Evolutionary conservation across 2,113 vertebrate genomes (phyloP).

Genomic region (Trochalopteron elliotii): DNA sequence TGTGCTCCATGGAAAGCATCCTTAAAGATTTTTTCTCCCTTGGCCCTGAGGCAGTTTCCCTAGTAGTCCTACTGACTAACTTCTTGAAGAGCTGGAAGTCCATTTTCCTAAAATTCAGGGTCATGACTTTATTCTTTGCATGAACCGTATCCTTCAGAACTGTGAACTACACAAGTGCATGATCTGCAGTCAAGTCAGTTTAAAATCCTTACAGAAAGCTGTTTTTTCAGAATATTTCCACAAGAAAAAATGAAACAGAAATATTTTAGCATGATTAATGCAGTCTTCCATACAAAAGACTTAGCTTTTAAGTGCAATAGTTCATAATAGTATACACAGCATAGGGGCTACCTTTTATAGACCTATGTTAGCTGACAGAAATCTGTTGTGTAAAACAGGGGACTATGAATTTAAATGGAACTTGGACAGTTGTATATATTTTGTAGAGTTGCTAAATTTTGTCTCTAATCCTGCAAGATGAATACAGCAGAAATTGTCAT

Average conservation of each 20-base stretch:
- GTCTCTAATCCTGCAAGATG: neutral
- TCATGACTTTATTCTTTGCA: neutral
- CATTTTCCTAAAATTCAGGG: neutral
- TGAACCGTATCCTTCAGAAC: neutral
- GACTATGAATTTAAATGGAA: neutral
- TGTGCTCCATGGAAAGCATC: neutral
- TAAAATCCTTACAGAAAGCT: neutral
- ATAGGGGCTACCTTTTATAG: neutral
- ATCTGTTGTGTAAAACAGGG: neutral
- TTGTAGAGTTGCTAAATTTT: neutral
- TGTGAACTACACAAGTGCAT: neutral
- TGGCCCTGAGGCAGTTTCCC: neutral
- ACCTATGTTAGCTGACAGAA: neutral
- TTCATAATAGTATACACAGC: neutral
- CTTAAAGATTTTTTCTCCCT: neutral
- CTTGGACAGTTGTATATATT: neutral
- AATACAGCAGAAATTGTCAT: neutral
- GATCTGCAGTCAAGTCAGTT: neutral
- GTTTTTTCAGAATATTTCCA: neutral
- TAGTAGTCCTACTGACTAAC: neutral
- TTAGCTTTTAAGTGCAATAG: neutral
- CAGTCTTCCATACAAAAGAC: neutral
- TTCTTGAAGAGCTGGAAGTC: neutral
- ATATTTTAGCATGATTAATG: neutral
- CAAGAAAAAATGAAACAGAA: neutral